Percentiles rank a stretch among this genome's conserved stretches.
Conservation (phyloP, 2,797 vertebrate genomes). For the Platalea minor region DNA sequence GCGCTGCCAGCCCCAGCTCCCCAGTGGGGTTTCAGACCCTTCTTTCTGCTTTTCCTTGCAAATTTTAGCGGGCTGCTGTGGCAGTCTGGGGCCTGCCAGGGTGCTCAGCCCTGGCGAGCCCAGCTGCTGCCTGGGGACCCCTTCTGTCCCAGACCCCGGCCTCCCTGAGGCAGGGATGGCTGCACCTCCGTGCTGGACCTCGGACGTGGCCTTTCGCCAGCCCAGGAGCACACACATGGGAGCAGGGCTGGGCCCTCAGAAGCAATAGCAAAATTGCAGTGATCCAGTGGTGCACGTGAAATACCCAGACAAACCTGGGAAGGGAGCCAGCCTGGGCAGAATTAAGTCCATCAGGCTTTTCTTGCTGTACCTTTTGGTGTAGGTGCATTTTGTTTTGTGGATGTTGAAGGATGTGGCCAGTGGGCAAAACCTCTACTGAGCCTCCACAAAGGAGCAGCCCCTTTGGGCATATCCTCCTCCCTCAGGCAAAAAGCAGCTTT, state of each 20-base stretch:
- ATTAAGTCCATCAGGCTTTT: not conserved
- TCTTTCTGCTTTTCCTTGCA: not conserved
- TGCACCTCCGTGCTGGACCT: not conserved
- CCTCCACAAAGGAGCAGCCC: not conserved
- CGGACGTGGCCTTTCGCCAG: fast-evolving
- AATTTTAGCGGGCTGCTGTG: not conserved
- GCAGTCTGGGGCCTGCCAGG: not conserved
- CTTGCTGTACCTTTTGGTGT: not conserved
- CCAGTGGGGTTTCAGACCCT: not conserved
- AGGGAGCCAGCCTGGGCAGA: not conserved
- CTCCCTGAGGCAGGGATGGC: not conserved
- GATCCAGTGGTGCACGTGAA: not conserved
- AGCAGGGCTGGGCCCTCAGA: not conserved
- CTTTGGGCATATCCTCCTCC: not conserved
- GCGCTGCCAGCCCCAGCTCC: not conserved
- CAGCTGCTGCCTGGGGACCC: not conserved
- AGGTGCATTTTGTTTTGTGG: not conserved
- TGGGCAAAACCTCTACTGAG: not conserved
- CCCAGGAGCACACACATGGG: not conserved
- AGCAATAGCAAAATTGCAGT: not conserved
- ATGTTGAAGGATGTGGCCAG: not conserved
- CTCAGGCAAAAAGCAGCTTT: not conserved
- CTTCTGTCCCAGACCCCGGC: fast-evolving
- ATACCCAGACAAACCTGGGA: not conserved
- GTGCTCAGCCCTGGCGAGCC: not conserved